phyloP scores from a whole-genome alignment of 2,888 invertebrate genomes.

The Drosophila meridiana region DNA sequence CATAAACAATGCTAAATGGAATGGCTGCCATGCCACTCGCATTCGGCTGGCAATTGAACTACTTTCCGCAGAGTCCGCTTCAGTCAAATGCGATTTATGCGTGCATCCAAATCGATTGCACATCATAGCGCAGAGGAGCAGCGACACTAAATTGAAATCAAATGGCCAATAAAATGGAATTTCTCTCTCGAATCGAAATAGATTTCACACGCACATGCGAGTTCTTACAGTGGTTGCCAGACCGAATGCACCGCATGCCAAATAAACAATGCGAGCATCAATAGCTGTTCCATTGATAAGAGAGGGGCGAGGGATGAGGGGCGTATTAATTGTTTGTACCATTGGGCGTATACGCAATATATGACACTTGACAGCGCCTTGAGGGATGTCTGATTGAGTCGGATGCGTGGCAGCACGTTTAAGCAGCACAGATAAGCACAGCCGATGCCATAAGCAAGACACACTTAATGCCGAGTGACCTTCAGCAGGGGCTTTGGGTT shows the following conservation, averaged over 20 bases:
- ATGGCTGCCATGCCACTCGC: slow-evolving; percentile 48
- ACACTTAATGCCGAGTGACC: slow-evolving; percentile 48
- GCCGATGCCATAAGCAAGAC: slow-evolving; percentile 44
- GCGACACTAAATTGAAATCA: slow-evolving; percentile 34
- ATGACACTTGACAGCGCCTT: slow-evolving; percentile 43
- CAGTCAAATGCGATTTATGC: slow-evolving; percentile 34
- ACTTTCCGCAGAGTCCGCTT: slow-evolving; percentile 55
- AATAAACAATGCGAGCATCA: slow-evolving; percentile 12
- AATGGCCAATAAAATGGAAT: slow-evolving; percentile 40
- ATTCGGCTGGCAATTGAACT: slow-evolving; percentile 69
- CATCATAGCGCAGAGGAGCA: background rate
- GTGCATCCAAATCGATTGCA: slow-evolving; percentile 41
- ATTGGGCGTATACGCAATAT: slow-evolving; percentile 49
- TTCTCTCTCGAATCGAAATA: slow-evolving; percentile 15
- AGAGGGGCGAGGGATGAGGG: too few species aligned
- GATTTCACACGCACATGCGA: background rate
- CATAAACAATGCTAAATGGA: slow-evolving; percentile 71
- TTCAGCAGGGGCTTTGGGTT: slow-evolving; percentile 43
- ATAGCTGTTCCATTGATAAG: background rate
- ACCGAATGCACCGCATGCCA: slow-evolving; percentile 23
- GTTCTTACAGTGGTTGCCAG: background rate
- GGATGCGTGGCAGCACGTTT: slow-evolving; percentile 25
- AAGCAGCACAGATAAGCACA: slow-evolving; percentile 42
- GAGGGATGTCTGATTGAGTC: slow-evolving; percentile 36
- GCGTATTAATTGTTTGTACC: slow-evolving; percentile 52